Percentiles rank a stretch among this genome's conserved stretches.
Conservation (phyloP, 1,140 invertebrate genomes). For the Conus ventricosus region DNA sequence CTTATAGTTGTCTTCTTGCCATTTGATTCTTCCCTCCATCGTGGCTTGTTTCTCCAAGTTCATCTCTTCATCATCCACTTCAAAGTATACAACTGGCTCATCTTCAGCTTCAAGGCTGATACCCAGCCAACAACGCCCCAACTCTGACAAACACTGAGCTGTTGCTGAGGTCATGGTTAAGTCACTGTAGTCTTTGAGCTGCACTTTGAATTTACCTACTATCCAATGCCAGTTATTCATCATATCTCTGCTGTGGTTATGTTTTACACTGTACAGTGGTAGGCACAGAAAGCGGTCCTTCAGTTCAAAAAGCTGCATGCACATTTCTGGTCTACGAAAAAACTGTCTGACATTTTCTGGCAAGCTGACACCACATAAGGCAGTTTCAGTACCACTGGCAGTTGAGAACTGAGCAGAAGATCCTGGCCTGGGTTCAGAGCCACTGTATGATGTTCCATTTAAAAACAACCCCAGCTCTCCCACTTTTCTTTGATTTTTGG, state of each 20-base stretch:
- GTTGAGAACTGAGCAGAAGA: not conserved
- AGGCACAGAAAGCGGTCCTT: conserved; percentile 50
- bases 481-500: not conserved
- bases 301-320: not conserved
- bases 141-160: conserved; percentile 34
- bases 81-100: conserved; percentile 70
- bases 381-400: not conserved
- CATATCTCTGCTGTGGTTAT: conserved; percentile 19
- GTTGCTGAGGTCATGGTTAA: not conserved
- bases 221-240: conserved; percentile 46
- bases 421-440: not conserved
- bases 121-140: conserved; percentile 69
- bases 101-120: conserved; percentile 52
- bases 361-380: not conserved
- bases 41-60: conserved; percentile 42
- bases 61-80: conserved; percentile 55
- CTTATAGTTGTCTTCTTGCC: not conserved
- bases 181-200: conserved; percentile 31
- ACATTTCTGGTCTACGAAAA: not conserved
- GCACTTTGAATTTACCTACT: conserved; percentile 56
- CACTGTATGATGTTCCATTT: not conserved
- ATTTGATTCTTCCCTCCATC: conserved; percentile 46
- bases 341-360: not conserved
- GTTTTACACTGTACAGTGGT: conserved; percentile 28
- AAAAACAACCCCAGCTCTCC: not conserved